These are phyloP conservation scores for Heterocephalus glaber DNA, from an alignment of 2,113 vertebrate species.

Conservation along the genomic window DNA sequence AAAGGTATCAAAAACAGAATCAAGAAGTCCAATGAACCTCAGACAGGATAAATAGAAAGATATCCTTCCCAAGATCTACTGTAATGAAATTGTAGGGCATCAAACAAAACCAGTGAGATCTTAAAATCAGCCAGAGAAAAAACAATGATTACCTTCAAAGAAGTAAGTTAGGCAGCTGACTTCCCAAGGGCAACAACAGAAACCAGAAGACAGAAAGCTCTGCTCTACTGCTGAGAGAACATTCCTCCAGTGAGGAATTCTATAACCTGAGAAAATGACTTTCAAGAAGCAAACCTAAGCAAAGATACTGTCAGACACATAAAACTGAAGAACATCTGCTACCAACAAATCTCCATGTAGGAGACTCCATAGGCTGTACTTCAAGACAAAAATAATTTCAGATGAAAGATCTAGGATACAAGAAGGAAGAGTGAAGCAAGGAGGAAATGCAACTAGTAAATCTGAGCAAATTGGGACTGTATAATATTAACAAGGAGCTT, in stretches of 20 bases:
- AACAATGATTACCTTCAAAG: not conserved
- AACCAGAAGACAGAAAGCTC: not conserved
- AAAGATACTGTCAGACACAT: not conserved
- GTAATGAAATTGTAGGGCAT: not conserved
- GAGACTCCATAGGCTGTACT: not conserved
- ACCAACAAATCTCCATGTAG: not conserved
- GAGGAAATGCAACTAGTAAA: accelerated
- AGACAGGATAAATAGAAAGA: not conserved
- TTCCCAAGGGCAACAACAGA: not conserved
- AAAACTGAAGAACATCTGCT: not conserved
- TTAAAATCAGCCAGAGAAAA: not conserved
- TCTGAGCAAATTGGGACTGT: too few species aligned
- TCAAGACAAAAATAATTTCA: not conserved
- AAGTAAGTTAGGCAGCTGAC: not conserved
- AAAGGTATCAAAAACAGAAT: not conserved
- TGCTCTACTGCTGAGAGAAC: not conserved
- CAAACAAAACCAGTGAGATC: not conserved
- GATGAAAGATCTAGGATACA: not conserved
- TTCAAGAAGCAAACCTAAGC: not conserved
- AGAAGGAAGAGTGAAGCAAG: not conserved
- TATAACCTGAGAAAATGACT: not conserved
- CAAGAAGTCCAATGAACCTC: not conserved
- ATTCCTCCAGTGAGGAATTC: not conserved
- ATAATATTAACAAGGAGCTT: not conserved
- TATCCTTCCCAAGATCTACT: not conserved